phyloP scores from a whole-genome alignment of 1,140 invertebrate genomes.

The Caenorhabditis elegans region WBcel235 BX284606.5:8674501-8675000 shows the following conservation, averaged over 20 bases:
- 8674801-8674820: neutral
- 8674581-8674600: too few species aligned
- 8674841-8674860: neutral
- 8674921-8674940: slow-evolving; percentile 2
- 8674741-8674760: neutral
- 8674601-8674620: too few species aligned
- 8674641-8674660: too few species aligned
- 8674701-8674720: neutral
- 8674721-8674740: too few species aligned
- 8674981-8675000: neutral
- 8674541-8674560: too few species aligned
- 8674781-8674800: slow-evolving; percentile 5
- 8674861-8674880: slow-evolving; percentile 22
- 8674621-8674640: too few species aligned
- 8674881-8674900: slow-evolving; percentile 28
- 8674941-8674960: neutral
- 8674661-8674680: too few species aligned
- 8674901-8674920: slow-evolving; percentile 37
- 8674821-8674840: neutral
- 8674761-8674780: neutral
- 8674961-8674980: neutral
- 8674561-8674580: too few species aligned
- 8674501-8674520: too few species aligned
- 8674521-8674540: too few species aligned
- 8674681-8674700: too few species aligned